Base-by-base conservation (phyloP, 2,113 vertebrate species). In the Scytalopus superciliaris region DNA sequence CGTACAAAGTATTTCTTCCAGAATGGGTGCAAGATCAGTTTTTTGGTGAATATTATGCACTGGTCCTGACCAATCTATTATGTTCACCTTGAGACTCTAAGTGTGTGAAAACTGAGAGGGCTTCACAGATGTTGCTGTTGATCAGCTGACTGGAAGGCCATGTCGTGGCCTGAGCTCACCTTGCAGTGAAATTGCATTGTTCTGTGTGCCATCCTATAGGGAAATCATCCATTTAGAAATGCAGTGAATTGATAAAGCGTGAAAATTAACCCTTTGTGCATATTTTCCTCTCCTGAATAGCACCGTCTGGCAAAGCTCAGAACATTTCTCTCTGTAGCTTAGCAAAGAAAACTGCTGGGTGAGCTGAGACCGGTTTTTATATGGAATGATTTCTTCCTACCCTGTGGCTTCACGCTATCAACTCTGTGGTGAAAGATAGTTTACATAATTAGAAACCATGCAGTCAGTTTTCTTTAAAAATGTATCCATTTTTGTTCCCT, bases 131-230 rank as follows among this genome's bases (percentile, higher is more conserved):
- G 2, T 35, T 69, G 14, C 30, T 47, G 10, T 45, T 83, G 21
- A 56, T 73, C 19, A 64, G 33, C 44, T 50, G 63, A 31, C 23
- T 56, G 5, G 25, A 68, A 77, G 53, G 21, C 25, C 5, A 18
- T 2, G 6, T 67, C 39, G 30, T 94, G 49, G 44, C 35, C 63
- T 86, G 39, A 91, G n/a, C 53, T 55, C 7, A 47, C 31, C 18
- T 64, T 5, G 4, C 44, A 76, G 35, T 0, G 0, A 42, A 72
- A 45, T 40, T 49, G 8, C 27, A 9, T 50, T 72, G 22, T 31
- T 73, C 22, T 75, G 4, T 45, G 18, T 74, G 42, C 35, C 40
- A 12, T 56, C 40, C 39, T 84, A 10, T 9, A 73, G 37, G 33
- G 27, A 89, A 77, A 33, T 8, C 59, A 89, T 14, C 8, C 8